Evolutionary conservation across 2,113 vertebrate genomes (phyloP).

Genomic region (Microcebus murinus): DNA sequence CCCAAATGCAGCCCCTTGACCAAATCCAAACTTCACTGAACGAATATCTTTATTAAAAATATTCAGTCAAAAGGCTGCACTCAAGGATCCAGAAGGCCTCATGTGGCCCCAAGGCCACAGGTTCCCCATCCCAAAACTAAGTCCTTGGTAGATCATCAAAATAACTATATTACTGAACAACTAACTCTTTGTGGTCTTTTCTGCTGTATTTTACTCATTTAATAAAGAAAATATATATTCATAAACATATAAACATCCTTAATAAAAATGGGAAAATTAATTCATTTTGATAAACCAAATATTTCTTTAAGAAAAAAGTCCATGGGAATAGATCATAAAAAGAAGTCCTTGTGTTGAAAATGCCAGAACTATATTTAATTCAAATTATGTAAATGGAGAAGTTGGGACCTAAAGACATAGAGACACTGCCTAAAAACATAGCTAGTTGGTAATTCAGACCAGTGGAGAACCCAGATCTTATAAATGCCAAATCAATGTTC

Average conservation of each 20-base stretch:
- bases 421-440: not conserved
- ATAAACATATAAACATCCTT: not conserved
- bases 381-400: slow-evolving; percentile 33
- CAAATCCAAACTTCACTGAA: no score
- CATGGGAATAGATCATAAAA: not conserved
- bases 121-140: not conserved
- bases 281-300: not conserved
- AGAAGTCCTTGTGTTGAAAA: not conserved
- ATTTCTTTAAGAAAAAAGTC: not conserved
- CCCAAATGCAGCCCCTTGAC: no score
- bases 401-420: not conserved
- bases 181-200: not conserved
- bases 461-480: not conserved
- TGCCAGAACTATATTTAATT: not conserved
- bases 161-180: not conserved
- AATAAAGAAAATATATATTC: not conserved
- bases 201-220: not conserved
- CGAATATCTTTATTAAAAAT: no score
- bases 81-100: no score
- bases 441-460: not conserved
- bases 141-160: not conserved
- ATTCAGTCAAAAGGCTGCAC: no score
- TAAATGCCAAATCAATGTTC: not conserved
- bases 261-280: not conserved
- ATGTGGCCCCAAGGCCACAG: no score